These are phyloP conservation scores for Sinocyclocheilus anshuiensis DNA, from an alignment of 2,113 vertebrate genomes.

Conservation along the genomic window DNA sequence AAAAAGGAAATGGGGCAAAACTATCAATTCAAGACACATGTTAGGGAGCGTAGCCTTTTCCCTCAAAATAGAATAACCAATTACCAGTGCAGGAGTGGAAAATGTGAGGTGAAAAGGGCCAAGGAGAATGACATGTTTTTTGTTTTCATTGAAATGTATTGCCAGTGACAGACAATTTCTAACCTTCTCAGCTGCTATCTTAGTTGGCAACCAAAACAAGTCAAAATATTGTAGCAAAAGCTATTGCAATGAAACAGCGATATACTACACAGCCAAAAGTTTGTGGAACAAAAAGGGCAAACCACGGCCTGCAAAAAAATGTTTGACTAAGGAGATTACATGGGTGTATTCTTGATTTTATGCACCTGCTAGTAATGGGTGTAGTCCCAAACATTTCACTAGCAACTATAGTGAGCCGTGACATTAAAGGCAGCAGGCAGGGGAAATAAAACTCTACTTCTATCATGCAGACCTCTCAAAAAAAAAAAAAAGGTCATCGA, in stretches of 20 bases:
- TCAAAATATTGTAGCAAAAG: neutral
- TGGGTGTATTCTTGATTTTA: slow-evolving; percentile 19
- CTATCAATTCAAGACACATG: slow-evolving; percentile 38
- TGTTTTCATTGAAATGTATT: slow-evolving; percentile 6
- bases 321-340: slow-evolving; percentile 19
- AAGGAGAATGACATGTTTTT: neutral
- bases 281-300: neutral
- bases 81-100: slow-evolving; percentile 10
- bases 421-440: neutral
- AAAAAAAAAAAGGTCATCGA: neutral
- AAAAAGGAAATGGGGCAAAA: slow-evolving; percentile 28
- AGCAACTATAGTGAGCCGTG: neutral
- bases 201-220: neutral
- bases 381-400: slow-evolving; percentile 11
- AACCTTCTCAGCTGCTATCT: neutral
- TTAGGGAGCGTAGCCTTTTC: slow-evolving; percentile 20
- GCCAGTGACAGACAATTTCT: neutral
- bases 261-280: neutral
- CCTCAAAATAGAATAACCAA: slow-evolving; percentile 25
- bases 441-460: neutral
- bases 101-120: slow-evolving; percentile 27
- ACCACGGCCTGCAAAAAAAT: neutral
- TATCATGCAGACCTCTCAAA: neutral
- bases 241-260: neutral
- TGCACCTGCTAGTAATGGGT: slow-evolving; percentile 17